phyloP scores from a whole-genome alignment of 2,113 vertebrate genomes.

The Orcinus orca region DNA sequence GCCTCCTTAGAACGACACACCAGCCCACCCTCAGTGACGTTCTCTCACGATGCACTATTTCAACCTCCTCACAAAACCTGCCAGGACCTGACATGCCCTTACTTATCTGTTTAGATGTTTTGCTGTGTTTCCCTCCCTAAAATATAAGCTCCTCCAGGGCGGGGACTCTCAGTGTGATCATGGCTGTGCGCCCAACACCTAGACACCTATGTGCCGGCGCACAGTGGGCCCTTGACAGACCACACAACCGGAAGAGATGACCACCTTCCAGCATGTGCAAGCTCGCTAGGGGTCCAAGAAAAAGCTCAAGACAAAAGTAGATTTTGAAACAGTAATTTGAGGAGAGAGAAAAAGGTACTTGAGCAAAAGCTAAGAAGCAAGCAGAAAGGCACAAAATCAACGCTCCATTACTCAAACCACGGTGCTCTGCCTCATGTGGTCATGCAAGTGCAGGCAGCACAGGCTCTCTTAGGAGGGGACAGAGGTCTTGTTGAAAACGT shows the following conservation, averaged over 20 bases:
- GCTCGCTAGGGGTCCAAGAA: not conserved
- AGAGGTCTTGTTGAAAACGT: not conserved
- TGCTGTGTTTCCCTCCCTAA: not conserved
- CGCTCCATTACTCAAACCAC: not conserved
- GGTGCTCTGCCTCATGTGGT: accelerated
- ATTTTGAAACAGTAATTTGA: not conserved
- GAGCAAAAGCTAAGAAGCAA: not conserved
- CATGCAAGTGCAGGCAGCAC: too few relatives aligned
- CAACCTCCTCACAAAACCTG: not conserved
- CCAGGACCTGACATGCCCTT: not conserved
- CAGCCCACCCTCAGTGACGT: not conserved
- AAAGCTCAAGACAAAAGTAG: not conserved
- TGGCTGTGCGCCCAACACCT: not conserved
- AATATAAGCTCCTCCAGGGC: not conserved
- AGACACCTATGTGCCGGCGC: not conserved
- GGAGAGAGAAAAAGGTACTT: not conserved
- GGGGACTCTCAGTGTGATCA: not conserved
- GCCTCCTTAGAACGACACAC: not conserved
- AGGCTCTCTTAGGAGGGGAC: too few relatives aligned
- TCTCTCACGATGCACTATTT: not conserved
- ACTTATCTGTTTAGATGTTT: not conserved
- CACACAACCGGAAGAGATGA: not conserved
- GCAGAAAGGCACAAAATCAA: not conserved
- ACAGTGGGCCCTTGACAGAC: not conserved
- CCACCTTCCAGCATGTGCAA: accelerated